Evolutionary conservation across 2,888 invertebrate genomes (phyloP).

Genomic region (Drosophila dives): DNA sequence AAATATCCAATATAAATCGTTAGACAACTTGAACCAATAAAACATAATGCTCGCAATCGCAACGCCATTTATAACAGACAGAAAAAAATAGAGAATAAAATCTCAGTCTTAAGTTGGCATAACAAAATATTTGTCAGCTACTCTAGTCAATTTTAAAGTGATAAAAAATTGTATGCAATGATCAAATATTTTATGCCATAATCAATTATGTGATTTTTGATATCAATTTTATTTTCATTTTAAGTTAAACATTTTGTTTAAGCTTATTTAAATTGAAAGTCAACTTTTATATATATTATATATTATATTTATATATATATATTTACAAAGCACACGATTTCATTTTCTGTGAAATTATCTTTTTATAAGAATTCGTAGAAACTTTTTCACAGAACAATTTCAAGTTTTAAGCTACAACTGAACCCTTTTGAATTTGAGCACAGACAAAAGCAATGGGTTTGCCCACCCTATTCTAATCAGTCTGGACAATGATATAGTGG

Average conservation of each 20-base stretch:
- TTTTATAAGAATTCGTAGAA: slow-evolving; percentile 2
- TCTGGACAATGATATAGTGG: slow-evolving; percentile 56
- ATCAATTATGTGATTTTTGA: background rate
- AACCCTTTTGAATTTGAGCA: slow-evolving; percentile 1
- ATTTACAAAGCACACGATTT: background rate
- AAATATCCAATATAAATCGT: slow-evolving; percentile 74
- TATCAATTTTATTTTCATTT: background rate
- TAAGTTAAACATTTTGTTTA: background rate
- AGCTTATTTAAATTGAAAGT: background rate
- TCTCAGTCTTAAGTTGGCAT: slow-evolving; percentile 12
- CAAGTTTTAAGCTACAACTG: background rate
- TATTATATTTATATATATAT: no score
- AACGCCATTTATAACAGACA: slow-evolving; percentile 40
- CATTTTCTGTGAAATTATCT: slow-evolving; percentile 5
- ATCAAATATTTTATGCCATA: background rate
- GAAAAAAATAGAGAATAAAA: background rate
- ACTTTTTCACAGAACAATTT: background rate
- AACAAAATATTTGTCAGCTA: slow-evolving; percentile 22
- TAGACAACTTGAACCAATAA: slow-evolving; percentile 71
- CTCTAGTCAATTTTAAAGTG: slow-evolving; percentile 17
- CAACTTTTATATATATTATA: no score
- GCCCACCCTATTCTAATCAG: slow-evolving; percentile 18
- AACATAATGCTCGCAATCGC: slow-evolving; percentile 61
- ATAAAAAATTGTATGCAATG: slow-evolving; percentile 9
- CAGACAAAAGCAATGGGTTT: background rate